Evolutionary conservation across 2,113 vertebrate species (phyloP).

Genomic region (Tympanuchus pallidicinctus): DNA sequence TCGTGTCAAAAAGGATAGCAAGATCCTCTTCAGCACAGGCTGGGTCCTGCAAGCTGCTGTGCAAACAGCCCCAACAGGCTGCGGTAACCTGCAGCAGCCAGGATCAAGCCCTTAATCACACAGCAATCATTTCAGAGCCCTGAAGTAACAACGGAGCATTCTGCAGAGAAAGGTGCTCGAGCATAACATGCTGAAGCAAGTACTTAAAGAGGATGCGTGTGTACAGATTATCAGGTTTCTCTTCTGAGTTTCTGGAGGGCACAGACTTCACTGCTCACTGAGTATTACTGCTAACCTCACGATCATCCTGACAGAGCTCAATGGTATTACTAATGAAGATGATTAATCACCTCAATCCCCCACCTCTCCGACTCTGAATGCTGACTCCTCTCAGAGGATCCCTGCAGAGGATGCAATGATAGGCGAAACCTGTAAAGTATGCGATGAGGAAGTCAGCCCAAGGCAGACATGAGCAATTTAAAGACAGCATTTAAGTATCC

Average conservation of each 20-base stretch:
- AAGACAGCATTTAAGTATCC: neutral
- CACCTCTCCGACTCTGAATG: neutral
- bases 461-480: neutral
- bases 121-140: neutral
- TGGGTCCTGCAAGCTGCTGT: neutral
- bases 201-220: neutral
- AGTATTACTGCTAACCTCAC: neutral
- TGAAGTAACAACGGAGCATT: neutral
- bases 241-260: neutral
- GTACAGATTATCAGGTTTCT: neutral
- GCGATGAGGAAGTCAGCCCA: neutral
- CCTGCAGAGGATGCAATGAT: neutral
- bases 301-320: neutral
- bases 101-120: neutral
- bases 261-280: neutral
- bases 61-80: neutral
- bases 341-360: neutral
- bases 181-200: neutral
- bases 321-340: neutral
- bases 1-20: neutral
- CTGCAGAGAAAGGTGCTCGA: neutral
- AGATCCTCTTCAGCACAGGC: rapidly evolving
- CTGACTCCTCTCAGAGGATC: neutral
- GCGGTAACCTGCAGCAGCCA: rapidly evolving
- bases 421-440: neutral